These are phyloP conservation scores for Crenuchus spilurus DNA, from an alignment of 2,797 vertebrate genomes.

Conservation along the genomic window DNA sequence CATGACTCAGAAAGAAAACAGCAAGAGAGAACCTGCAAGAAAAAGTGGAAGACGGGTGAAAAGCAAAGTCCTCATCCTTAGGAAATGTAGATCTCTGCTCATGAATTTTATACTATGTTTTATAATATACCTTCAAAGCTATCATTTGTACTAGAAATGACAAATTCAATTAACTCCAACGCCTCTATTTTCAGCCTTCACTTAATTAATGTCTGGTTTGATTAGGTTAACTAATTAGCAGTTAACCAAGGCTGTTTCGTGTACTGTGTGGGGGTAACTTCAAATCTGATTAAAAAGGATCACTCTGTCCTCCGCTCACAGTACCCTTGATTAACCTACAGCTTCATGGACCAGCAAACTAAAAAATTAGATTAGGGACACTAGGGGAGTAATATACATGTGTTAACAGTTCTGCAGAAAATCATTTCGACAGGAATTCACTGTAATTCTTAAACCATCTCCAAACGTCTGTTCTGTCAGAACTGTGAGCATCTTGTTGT, in stretches of 20 bases:
- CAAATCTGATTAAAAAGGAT: constrained; percentile 64
- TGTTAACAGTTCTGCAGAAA: constrained; percentile 34
- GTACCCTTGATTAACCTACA: constrained; percentile 55
- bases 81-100: constrained; percentile 7
- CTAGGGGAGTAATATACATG: constrained; percentile 59
- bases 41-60: background rate
- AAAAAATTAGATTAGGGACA: constrained; percentile 65
- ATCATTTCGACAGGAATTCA: constrained; percentile 11
- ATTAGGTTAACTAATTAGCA: constrained; percentile 63
- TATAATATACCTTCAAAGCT: constrained; percentile 25
- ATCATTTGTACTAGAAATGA: constrained; percentile 52
- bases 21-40: background rate
- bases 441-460: constrained; percentile 8
- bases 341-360: constrained; percentile 45
- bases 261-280: constrained; percentile 64
- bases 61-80: background rate
- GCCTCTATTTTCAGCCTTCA: constrained; percentile 62
- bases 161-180: constrained; percentile 69
- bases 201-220: constrained; percentile 56
- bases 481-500: background rate
- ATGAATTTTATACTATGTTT: constrained; percentile 13
- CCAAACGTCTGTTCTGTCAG: background rate
- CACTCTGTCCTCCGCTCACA: constrained; percentile 58
- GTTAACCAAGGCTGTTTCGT: constrained; percentile 54
- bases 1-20: background rate